Evolutionary conservation across 2,888 invertebrate genomes (phyloP).

Genomic region (Neoascia interrupta): DNA sequence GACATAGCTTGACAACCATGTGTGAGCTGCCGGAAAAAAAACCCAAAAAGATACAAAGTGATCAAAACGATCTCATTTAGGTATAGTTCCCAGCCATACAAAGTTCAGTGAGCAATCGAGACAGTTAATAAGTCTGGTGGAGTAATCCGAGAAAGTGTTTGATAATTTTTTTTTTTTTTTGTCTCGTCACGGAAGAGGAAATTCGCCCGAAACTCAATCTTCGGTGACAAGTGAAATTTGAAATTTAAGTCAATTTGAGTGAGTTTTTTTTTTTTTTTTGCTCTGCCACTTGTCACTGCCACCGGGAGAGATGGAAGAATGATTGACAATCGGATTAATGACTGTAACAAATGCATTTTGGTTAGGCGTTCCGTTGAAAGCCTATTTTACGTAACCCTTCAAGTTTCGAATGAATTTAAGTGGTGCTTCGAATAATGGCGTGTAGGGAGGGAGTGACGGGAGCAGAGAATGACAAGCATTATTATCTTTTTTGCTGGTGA

Average conservation of each 20-base stretch:
- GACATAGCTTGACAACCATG: constrained; percentile 55
- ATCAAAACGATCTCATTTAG: constrained; percentile 39
- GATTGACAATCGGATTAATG: too few species aligned
- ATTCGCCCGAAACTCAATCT: background rate
- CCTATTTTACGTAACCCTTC: background rate
- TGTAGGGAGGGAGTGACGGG: background rate
- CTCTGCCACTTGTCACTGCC: constrained; percentile 6
- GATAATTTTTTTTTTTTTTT: too few species aligned
- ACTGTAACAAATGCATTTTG: too few species aligned
- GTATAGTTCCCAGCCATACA: constrained; percentile 39
- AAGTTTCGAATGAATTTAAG: too few species aligned
- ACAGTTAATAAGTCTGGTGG: constrained; percentile 8
- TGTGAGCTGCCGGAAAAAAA: constrained; percentile 46
- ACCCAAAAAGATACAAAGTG: constrained; percentile 19
- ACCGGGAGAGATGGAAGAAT: too few species aligned
- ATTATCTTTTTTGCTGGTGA: too few species aligned
- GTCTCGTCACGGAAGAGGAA: constrained; percentile 1
- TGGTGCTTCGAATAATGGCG: background rate
- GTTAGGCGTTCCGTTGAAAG: too few species aligned
- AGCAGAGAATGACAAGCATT: background rate
- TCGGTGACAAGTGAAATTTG: constrained; percentile 26
- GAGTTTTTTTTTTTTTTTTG: too few species aligned
- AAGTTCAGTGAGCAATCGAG: constrained; percentile 1
- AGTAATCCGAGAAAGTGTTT: constrained; percentile 19
- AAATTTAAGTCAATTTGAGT: constrained; percentile 16